These are phyloP conservation scores for Calidris pygmaea DNA, from an alignment of 2,113 vertebrate species.

Conservation along the genomic window DNA sequence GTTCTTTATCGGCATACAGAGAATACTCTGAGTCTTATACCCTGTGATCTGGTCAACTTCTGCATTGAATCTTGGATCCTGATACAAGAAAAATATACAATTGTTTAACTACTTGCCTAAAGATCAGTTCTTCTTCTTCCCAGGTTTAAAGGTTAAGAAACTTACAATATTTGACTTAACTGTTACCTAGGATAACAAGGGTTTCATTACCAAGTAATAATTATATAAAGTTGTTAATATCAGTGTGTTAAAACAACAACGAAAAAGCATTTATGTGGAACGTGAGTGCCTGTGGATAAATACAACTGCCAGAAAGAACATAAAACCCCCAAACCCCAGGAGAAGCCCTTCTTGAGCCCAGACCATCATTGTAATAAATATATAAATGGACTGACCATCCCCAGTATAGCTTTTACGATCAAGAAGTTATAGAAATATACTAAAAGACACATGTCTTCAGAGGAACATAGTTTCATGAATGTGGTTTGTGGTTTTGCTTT, in stretches of 20 bases:
- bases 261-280: background rate
- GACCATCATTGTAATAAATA: background rate
- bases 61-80: conserved; percentile 97
- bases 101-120: conserved; percentile 8
- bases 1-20: conserved; percentile 99
- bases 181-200: background rate
- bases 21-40: conserved; percentile 96
- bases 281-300: background rate
- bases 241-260: background rate
- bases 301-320: background rate
- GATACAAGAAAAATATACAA: conserved; percentile 34
- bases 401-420: background rate
- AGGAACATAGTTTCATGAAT: background rate
- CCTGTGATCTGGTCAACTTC: conserved; percentile 98
- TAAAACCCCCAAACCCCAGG: background rate
- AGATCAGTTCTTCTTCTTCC: background rate
- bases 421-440: background rate
- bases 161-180: background rate
- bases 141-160: conserved; percentile 10
- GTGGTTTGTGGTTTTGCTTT: background rate
- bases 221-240: background rate
- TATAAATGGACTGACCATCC: background rate
- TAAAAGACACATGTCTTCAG: background rate
- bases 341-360: background rate
- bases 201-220: background rate